A percentile compares a stretch with the other conserved stretches of the same genome.
Conservation (phyloP, 2,888 invertebrate genomes). For the Ornithoptera alexandrae region DNA sequence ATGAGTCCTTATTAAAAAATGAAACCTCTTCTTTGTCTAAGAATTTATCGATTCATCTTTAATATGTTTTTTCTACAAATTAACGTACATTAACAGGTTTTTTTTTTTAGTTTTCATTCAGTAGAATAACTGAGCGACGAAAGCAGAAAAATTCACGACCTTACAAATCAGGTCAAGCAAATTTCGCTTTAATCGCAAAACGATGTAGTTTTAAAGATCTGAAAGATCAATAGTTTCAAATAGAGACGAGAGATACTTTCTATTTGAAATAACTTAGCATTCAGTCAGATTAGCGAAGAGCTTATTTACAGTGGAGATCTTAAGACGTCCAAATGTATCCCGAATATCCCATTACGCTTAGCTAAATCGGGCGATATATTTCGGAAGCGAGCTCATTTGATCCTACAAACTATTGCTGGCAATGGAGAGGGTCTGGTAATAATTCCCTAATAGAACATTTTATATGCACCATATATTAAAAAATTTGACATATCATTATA, state of each 20-base stretch:
- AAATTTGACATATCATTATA: background rate
- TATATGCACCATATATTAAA: slow-evolving; percentile 9
- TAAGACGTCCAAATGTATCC: slow-evolving; percentile 30
- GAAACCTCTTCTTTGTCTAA: too few species aligned
- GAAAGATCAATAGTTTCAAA: background rate
- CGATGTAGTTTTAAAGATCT: too few species aligned
- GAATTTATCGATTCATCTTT: too few species aligned
- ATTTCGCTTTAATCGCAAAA: too few species aligned
- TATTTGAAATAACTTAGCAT: slow-evolving; percentile 8
- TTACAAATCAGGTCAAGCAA: too few species aligned
- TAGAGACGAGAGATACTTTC: background rate
- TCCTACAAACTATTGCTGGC: slow-evolving; percentile 29
- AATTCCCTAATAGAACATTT: slow-evolving; percentile 13
- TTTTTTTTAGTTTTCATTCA: too few species aligned
- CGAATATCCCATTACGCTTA: slow-evolving; percentile 29
- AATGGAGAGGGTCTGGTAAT: slow-evolving; percentile 20
- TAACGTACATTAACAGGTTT: too few species aligned
- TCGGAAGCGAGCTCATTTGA: slow-evolving; percentile 29
- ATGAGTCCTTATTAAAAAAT: too few species aligned
- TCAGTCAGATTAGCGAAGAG: slow-evolving; percentile 16
- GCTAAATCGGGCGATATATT: slow-evolving; percentile 30
- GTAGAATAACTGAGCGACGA: too few species aligned
- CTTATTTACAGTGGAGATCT: slow-evolving; percentile 27
- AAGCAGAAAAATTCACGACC: too few species aligned
- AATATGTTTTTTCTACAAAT: too few species aligned